Base-by-base conservation (phyloP, 2,888 invertebrate genomes). In the Xestia ashworthii region DNA sequence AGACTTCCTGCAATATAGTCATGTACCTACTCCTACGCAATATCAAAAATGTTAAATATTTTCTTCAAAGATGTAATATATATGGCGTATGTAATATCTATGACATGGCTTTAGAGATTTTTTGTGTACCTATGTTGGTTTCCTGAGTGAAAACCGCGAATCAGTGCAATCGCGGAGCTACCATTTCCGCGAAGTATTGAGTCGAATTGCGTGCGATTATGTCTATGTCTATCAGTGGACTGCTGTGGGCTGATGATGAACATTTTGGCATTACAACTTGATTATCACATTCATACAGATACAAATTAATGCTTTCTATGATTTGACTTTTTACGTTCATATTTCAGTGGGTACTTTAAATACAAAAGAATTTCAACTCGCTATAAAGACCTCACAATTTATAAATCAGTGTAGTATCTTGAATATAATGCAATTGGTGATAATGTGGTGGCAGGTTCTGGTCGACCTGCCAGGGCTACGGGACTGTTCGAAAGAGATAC, bases 1-100 rank as follows among this genome's bases (percentile, higher is more conserved):
- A 82, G 80, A 50, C 64, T 76, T 80, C 80, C 80, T 67, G 78
- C 22, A 50, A 58, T 44, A 55, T 50, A 50, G 58, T 69, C n/a
- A 46, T 58, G 55, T 58, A 65, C n/a, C n/a, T n/a, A n/a, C 55
- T 50, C 44, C 68, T 50, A 41, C 58, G 58, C 64, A 53, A 82
- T 65, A 38, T 25, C 32, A n/a, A n/a, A n/a, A n/a, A n/a, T n/a
- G n/a, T n/a, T n/a, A n/a, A n/a, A n/a, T n/a, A n/a, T n/a, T n/a
- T n/a, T n/a, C n/a, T n/a, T n/a, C n/a, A n/a, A n/a, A n/a, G n/a
- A n/a, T n/a, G n/a, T n/a, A n/a, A n/a, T n/a, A n/a, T n/a, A n/a
- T n/a, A n/a, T n/a, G n/a, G n/a, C n/a, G n/a, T n/a, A n/a, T n/a
- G n/a, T n/a, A n/a, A n/a, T n/a, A n/a, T n/a, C n/a, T n/a, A n/a